phyloP scores from a whole-genome alignment of 2,797 vertebrate species.

The Chlorospingus semifuscus region DNA sequence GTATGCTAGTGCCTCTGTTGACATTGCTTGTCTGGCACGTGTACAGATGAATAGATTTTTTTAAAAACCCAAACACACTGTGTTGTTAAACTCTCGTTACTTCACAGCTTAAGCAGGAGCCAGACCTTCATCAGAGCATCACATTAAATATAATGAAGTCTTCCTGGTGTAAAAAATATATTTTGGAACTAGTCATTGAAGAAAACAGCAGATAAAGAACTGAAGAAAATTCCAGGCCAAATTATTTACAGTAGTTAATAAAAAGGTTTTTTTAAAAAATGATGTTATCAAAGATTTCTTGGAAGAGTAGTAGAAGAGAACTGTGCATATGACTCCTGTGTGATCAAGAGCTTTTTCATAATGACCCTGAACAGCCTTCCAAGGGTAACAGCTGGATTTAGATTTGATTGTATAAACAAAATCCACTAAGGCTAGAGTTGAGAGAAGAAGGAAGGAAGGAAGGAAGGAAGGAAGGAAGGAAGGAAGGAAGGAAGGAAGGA shows the following conservation, averaged over 20 bases:
- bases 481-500: neutral
- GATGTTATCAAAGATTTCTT: neutral
- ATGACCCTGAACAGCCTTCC: neutral
- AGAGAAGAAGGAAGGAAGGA: neutral
- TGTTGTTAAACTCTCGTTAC: neutral
- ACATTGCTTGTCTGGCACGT: neutral
- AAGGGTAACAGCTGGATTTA: neutral
- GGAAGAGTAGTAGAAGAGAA: neutral
- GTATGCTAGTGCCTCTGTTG: neutral
- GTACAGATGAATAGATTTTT: neutral
- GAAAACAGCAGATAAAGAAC: neutral
- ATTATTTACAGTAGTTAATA: neutral
- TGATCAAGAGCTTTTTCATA: neutral
- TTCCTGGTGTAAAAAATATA: neutral
- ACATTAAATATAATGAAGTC: neutral
- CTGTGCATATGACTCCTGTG: rapidly evolving
- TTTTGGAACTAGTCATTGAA: neutral
- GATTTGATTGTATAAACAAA: neutral
- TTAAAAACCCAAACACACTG: rapidly evolving
- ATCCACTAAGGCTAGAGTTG: neutral
- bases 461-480: too few species aligned
- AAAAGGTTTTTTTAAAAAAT: neutral
- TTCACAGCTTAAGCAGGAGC: neutral
- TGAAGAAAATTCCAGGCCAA: neutral
- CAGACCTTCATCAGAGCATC: neutral